Percentiles rank a stretch among this genome's conserved stretches.
These are phyloP conservation scores for Etheostoma spectabile DNA, from an alignment of 2,113 vertebrate genomes.

Conservation along the genomic window DNA sequence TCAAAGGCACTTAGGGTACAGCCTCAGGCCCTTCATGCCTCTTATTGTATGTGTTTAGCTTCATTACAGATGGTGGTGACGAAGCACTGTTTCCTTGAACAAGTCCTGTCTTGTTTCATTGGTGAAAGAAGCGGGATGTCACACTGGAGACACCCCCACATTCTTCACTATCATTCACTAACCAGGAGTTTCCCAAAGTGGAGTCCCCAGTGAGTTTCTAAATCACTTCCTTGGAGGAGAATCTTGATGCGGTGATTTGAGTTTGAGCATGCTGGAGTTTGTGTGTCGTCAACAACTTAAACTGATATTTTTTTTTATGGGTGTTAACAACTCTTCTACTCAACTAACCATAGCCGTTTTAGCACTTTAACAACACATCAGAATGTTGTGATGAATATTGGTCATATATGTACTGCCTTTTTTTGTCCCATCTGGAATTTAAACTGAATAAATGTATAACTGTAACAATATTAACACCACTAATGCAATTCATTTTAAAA, in stretches of 20 bases:
- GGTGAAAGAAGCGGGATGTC: conserved; percentile 48
- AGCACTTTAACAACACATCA: background rate
- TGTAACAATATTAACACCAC: background rate
- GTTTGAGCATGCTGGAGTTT: conserved; percentile 1
- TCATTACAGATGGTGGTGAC: conserved; percentile 16
- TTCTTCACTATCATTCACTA: conserved; percentile 36
- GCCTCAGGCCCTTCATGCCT: conserved; percentile 1
- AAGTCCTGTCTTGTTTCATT: conserved; percentile 37
- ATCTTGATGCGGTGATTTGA: conserved; percentile 25
- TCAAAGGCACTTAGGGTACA: conserved; percentile 37
- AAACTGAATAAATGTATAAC: conserved; percentile 1
- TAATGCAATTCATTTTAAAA: background rate
- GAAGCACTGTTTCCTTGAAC: conserved; percentile 25
- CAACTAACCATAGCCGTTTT: background rate
- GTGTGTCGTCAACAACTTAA: conserved; percentile 2
- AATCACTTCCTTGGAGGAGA: conserved; percentile 3
- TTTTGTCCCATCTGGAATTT: background rate
- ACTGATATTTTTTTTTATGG: background rate
- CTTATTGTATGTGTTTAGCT: conserved; percentile 24
- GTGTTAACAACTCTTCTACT: background rate
- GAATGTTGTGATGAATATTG: background rate
- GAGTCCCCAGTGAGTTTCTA: conserved; percentile 17
- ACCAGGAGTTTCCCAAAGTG: conserved; percentile 38
- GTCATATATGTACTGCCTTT: too few relatives aligned
- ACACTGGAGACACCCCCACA: conserved; percentile 23